phyloP scores from a whole-genome alignment of 2,888 invertebrate species.

The Scaptodrosophila latifasciaeformis region DNA sequence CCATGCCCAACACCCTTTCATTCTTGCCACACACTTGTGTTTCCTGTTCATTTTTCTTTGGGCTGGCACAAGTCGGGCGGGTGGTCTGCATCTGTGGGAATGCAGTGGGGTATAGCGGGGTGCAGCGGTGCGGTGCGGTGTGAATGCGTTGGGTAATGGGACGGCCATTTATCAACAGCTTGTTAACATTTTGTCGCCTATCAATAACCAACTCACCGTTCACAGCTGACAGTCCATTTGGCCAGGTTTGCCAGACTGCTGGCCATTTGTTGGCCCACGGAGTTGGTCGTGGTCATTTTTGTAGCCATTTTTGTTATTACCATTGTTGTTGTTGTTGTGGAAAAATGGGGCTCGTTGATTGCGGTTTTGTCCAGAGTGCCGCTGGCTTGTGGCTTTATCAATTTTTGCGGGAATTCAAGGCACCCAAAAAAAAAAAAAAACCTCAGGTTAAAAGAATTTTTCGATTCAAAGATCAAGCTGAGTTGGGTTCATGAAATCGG shows the following conservation, averaged over 20 bases:
- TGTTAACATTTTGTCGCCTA: conserved; percentile 66
- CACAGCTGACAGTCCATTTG: conserved; percentile 4
- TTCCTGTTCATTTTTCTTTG: conserved; percentile 9
- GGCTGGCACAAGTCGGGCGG: too few species aligned
- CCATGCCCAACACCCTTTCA: conserved; percentile 4
- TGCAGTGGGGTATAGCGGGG: too few species aligned
- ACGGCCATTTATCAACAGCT: conserved; percentile 58
- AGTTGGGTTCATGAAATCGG: too few species aligned
- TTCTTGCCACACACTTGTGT: conserved; percentile 24
- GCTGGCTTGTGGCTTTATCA: too few species aligned
- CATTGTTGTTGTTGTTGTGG: conserved; percentile 7
- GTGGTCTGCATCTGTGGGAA: too few species aligned
- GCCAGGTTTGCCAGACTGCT: too few species aligned
- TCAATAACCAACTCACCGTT: conserved; percentile 35
- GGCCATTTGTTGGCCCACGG: too few species aligned
- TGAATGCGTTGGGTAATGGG: conserved; percentile 14
- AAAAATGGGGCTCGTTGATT: neutral
- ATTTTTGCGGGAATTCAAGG: too few species aligned
- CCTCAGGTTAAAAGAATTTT: too few species aligned
- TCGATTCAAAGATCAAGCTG: too few species aligned
- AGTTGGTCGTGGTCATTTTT: conserved; percentile 14
- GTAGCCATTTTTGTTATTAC: conserved; percentile 3
- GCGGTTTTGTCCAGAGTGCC: neutral
- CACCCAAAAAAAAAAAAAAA: too few species aligned
- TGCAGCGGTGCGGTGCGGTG: too few species aligned